Evolutionary conservation across 1,140 invertebrate species (phyloP).

Genomic region (Formica exsecta): DNA sequence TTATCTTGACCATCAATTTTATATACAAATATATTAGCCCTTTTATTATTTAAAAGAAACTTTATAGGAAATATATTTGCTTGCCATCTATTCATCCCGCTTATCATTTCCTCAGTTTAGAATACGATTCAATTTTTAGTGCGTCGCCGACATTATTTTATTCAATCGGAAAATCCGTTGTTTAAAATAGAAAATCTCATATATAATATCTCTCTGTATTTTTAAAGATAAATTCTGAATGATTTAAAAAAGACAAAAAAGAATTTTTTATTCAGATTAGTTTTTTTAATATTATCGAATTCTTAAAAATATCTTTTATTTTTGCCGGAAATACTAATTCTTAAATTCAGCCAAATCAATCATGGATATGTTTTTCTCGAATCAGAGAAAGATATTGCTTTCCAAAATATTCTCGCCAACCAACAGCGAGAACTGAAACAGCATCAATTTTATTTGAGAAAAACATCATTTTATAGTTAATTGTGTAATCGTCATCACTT

Average conservation of each 20-base stretch:
- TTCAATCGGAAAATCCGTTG: too few relatives aligned
- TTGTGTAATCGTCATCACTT: background rate
- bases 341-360: background rate
- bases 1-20: background rate
- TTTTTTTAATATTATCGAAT: background rate
- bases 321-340: background rate
- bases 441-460: background rate
- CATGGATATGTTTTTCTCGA: background rate
- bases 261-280: background rate
- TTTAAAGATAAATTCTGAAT: background rate
- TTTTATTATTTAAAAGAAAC: background rate
- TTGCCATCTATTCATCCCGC: background rate
- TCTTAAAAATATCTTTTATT: background rate
- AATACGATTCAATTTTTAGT: background rate
- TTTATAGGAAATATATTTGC: background rate
- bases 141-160: background rate
- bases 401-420: too few relatives aligned
- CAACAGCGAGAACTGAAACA: too few relatives aligned
- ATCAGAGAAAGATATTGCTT: background rate
- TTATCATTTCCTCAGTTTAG: constrained; percentile 33
- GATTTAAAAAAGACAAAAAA: background rate
- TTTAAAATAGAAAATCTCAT: too few relatives aligned
- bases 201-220: background rate
- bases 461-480: background rate
- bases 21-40: background rate